Conservation (phyloP, 2,888 invertebrate genomes). For the Lampropteryx suffumata region DNA sequence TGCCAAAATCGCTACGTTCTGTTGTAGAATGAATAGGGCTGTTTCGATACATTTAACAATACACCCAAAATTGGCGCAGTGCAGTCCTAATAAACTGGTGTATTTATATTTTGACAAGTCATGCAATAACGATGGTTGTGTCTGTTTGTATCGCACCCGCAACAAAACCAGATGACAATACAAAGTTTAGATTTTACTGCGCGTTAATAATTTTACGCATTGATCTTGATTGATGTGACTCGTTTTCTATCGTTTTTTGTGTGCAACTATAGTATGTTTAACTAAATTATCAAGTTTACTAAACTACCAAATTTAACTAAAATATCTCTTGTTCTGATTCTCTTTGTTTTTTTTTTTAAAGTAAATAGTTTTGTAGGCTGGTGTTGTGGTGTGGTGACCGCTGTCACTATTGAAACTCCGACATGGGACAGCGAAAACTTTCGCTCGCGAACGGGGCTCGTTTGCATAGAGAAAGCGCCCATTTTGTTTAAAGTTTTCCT, state of each 20-base stretch:
- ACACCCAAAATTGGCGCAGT: conserved; percentile 34
- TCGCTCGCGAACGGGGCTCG: conserved; percentile 52
- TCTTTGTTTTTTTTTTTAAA: too few species aligned
- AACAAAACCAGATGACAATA: not conserved
- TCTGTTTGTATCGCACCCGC: not conserved
- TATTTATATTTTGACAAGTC: conserved; percentile 30
- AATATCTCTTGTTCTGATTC: too few species aligned
- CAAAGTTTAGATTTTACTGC: too few species aligned
- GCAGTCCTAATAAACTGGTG: conserved; percentile 37
- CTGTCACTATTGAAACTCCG: conserved; percentile 24
- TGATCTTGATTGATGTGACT: too few species aligned
- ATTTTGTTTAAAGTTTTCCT: conserved; percentile 66
- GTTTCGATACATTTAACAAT: conserved; percentile 33
- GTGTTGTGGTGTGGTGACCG: conserved; percentile 20
- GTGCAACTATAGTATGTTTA: too few species aligned
- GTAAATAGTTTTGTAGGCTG: not conserved
- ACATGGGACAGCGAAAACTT: conserved; percentile 51
- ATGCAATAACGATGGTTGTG: conserved; percentile 7
- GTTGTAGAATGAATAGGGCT: conserved; percentile 25
- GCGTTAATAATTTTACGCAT: too few species aligned
- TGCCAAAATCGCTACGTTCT: conserved; percentile 34
- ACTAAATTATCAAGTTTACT: too few species aligned
- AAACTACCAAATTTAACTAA: too few species aligned
- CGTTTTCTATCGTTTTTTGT: too few species aligned
- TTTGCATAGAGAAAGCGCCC: conserved; percentile 72